Conservation (phyloP, 2,888 invertebrate species). For the Xylota segnis region DNA sequence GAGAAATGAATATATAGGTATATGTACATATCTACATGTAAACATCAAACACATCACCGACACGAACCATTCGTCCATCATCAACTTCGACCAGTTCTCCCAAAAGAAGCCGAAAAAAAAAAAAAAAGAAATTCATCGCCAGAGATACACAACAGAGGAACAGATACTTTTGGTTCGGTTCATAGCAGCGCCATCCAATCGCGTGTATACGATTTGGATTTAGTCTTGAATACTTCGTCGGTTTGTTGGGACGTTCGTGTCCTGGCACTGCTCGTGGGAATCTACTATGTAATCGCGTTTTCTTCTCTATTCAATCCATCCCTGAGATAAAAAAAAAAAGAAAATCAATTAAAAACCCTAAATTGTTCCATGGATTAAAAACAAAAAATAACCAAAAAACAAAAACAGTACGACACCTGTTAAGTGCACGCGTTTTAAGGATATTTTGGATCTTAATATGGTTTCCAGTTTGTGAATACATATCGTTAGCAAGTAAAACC, state of each 20-base stretch:
- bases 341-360: conserved; percentile 42
- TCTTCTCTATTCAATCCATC: conserved; percentile 53
- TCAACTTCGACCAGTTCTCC: conserved; percentile 67
- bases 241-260: conserved; percentile 82
- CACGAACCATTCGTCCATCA: conserved; percentile 54
- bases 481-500: conserved; percentile 62
- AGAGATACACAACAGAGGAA: conserved; percentile 60
- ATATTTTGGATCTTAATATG: conserved; percentile 42
- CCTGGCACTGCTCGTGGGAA: conserved; percentile 64
- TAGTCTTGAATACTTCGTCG: conserved; percentile 83
- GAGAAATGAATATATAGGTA: conserved; percentile 37
- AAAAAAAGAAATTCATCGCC: conserved; percentile 67
- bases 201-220: conserved; percentile 77
- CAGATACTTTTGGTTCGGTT: conserved; percentile 67
- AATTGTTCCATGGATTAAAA: conserved; percentile 22
- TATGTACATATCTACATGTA: conserved; percentile 10
- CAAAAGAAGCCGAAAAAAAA: conserved; percentile 15
- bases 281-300: conserved; percentile 74
- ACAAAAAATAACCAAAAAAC: no score
- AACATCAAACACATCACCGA: conserved; percentile 49
- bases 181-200: conserved; percentile 67
- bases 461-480: conserved; percentile 67
- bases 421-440: conserved; percentile 21
- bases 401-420: conserved; percentile 44
- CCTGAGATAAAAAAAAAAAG: conserved; percentile 35